These are phyloP conservation scores for Hyposmocoma kahamanoa DNA, from an alignment of 1,140 invertebrate genomes.

Conservation along the genomic window DNA sequence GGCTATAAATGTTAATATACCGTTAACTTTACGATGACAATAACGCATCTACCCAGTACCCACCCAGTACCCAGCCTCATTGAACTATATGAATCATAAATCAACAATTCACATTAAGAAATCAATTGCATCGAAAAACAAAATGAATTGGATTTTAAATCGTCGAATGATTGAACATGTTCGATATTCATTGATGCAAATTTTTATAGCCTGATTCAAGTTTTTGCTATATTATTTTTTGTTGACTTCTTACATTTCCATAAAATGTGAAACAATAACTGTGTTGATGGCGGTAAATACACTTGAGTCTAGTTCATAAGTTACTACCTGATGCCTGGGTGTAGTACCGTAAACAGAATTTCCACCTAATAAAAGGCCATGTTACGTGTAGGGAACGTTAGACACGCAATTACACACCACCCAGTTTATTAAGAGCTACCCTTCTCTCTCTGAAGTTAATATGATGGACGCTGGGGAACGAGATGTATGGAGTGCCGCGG, in stretches of 20 bases:
- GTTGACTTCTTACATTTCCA: slow-evolving; percentile 20
- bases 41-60: too few species aligned
- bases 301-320: slow-evolving; percentile 37
- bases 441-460: slow-evolving; percentile 28
- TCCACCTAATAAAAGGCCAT: slow-evolving; percentile 70
- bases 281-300: not conserved
- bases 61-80: slow-evolving; percentile 63
- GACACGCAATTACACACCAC: slow-evolving; percentile 56
- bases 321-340: slow-evolving; percentile 42
- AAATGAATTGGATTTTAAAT: too few species aligned
- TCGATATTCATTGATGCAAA: too few species aligned
- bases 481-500: slow-evolving; percentile 41
- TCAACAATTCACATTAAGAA: slow-evolving; percentile 43
- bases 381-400: slow-evolving; percentile 66
- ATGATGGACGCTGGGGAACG: slow-evolving; percentile 28
- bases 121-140: slow-evolving; percentile 39
- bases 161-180: too few species aligned
- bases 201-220: too few species aligned
- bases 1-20: slow-evolving; percentile 51
- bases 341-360: slow-evolving; percentile 66
- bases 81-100: slow-evolving; percentile 55
- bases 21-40: slow-evolving; percentile 62
- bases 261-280: not conserved
- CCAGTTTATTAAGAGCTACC: slow-evolving; percentile 48
- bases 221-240: too few species aligned